A percentile compares a stretch with the other conserved stretches of the same genome.
Evolutionary conservation across 1,140 invertebrate species (phyloP).

Genomic region (Euwallacea fornicatus): DNA sequence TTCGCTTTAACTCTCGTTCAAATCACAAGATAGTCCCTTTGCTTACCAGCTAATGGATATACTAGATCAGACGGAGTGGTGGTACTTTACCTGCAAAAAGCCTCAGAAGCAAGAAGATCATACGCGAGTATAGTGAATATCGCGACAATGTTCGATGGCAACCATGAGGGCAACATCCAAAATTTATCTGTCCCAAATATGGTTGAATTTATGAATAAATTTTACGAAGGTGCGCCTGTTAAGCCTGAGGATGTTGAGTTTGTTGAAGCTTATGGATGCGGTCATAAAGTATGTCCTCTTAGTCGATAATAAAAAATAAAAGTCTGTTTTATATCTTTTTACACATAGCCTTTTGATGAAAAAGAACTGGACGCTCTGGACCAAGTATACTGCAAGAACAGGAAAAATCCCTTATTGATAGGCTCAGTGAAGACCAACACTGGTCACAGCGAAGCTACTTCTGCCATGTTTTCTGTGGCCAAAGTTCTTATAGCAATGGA

Average conservation of each 20-base stretch:
- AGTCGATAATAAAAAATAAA: neutral
- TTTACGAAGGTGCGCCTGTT: conserved; percentile 64
- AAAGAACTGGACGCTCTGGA: conserved; percentile 57
- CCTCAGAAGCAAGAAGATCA: conserved; percentile 72
- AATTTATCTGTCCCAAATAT: conserved; percentile 58
- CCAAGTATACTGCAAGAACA: conserved; percentile 58
- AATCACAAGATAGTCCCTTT: neutral
- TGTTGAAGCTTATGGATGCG: conserved; percentile 72
- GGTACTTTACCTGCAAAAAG: conserved; percentile 80
- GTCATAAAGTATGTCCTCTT: conserved; percentile 48
- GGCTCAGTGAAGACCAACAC: conserved; percentile 79
- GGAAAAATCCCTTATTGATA: conserved; percentile 64
- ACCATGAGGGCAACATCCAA: conserved; percentile 58
- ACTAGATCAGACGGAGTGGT: conserved; percentile 77
- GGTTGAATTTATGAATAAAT: conserved; percentile 59
- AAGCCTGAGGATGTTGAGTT: conserved; percentile 66
- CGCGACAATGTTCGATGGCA: conserved; percentile 66
- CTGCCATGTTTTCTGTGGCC: conserved; percentile 56
- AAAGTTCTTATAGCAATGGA: conserved; percentile 71
- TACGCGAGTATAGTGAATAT: conserved; percentile 68
- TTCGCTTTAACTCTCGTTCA: neutral
- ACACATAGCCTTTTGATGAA: conserved; percentile 45
- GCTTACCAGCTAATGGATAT: conserved; percentile 70
- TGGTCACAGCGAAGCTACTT: conserved; percentile 73
- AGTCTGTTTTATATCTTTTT: neutral